Evolutionary conservation across 64 coral and sea anemone species (phyloP).

Genomic region (Montipora capricornis): DNA sequence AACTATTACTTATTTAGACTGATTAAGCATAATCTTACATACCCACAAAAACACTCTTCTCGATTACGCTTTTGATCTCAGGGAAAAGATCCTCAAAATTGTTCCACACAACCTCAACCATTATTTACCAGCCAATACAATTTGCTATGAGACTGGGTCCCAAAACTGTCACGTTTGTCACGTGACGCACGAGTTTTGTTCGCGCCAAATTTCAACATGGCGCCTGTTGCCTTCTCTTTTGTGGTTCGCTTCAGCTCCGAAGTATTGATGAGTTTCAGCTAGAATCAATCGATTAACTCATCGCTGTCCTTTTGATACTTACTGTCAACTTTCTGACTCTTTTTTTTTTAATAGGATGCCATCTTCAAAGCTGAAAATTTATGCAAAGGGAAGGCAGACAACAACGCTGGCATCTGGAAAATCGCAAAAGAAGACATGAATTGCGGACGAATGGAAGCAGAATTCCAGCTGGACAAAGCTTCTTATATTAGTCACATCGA

Average conservation of each 20-base stretch:
- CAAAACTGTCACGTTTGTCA: not conserved
- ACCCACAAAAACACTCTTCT: slow-evolving; percentile 91
- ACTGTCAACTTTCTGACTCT: not conserved
- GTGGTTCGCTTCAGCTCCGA: slow-evolving; percentile 89
- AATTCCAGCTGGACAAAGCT: slow-evolving; percentile 88
- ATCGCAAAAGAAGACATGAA: slow-evolving; percentile 61
- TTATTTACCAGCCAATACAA: not conserved
- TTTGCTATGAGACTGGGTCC: not conserved
- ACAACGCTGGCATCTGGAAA: slow-evolving; percentile 69
- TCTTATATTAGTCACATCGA: slow-evolving; percentile 88
- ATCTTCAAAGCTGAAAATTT: slow-evolving; percentile 82
- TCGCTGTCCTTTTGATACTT: not conserved
- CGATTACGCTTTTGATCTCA: slow-evolving; percentile 81
- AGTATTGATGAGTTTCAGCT: slow-evolving; percentile 20
- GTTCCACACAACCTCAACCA: slow-evolving; percentile 81
- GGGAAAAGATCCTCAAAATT: slow-evolving; percentile 93
- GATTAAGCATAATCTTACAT: slow-evolving; percentile 6
- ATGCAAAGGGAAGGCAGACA: slow-evolving; percentile 40
- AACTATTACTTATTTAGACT: not conserved
- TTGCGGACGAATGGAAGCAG: slow-evolving; percentile 77
- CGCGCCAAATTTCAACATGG: slow-evolving; percentile 93
- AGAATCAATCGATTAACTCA: not conserved
- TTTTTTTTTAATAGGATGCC: slow-evolving; percentile 13
- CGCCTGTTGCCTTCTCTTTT: slow-evolving; percentile 62
- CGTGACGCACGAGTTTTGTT: not conserved